These are phyloP conservation scores for Dastarcus helophoroides DNA, from an alignment of 2,888 invertebrate species.

Conservation along the genomic window DNA sequence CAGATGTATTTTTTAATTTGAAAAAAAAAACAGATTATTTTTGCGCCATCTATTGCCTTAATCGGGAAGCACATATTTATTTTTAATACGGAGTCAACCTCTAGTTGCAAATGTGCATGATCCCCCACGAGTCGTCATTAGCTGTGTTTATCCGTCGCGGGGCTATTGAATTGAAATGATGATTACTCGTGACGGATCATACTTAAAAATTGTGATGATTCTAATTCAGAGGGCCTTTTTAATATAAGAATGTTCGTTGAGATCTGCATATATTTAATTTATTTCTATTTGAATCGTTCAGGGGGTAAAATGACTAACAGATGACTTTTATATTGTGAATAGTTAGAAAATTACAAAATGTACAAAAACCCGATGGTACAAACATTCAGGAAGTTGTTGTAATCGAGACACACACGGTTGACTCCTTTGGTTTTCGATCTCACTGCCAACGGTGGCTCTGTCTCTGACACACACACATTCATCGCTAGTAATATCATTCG, in stretches of 20 bases:
- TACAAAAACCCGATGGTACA: conserved; percentile 36
- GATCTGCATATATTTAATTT: too few species aligned
- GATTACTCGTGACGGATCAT: too few species aligned
- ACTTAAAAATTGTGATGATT: conserved; percentile 16
- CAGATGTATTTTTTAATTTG: conserved; percentile 36
- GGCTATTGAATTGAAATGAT: too few species aligned
- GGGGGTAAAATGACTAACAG: too few species aligned
- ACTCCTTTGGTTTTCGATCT: conserved; percentile 27
- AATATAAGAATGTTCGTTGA: conserved; percentile 24
- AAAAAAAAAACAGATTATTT: conserved; percentile 20
- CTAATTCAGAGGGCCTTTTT: conserved; percentile 20
- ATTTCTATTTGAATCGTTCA: too few species aligned
- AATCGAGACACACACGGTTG: conserved; percentile 26
- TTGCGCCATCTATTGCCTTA: conserved; percentile 33
- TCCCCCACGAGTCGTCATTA: too few species aligned
- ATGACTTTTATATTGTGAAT: conserved; percentile 8
- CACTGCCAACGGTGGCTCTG: conserved; percentile 37
- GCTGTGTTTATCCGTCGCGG: too few species aligned
- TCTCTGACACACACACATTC: conserved; percentile 25
- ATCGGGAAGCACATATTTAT: conserved; percentile 28
- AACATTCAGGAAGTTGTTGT: conserved; percentile 32
- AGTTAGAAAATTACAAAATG: conserved; percentile 14
- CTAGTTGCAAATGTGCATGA: too few species aligned
- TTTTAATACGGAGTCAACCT: conserved; percentile 32
- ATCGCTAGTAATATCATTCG: conserved; percentile 19